These are phyloP conservation scores for Molanna angustata DNA, from an alignment of 2,888 invertebrate species.

Conservation along the genomic window DNA sequence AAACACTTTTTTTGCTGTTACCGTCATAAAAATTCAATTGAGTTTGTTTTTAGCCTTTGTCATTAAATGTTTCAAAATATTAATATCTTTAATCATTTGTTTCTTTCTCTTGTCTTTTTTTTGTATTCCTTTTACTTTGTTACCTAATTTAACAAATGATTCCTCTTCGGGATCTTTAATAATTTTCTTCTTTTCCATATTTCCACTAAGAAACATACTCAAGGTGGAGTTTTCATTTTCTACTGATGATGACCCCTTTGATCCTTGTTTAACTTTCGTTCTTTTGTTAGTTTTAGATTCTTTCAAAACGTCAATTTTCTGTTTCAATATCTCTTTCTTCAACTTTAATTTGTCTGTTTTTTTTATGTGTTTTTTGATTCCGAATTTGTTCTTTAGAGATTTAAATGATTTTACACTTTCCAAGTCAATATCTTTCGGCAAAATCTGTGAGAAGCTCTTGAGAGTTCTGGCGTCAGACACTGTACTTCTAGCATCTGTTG, in stretches of 20 bases:
- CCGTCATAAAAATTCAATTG: too few relatives aligned
- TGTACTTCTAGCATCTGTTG: neutral
- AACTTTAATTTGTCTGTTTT: constrained; percentile 28
- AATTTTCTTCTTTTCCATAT: constrained; percentile 15
- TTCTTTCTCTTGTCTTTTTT: constrained; percentile 24
- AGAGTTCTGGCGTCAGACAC: neutral
- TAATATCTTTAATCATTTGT: constrained; percentile 25
- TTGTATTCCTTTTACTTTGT: constrained; percentile 26
- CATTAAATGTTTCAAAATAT: constrained; percentile 23
- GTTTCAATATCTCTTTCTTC: constrained; percentile 28
- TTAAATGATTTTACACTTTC: constrained; percentile 28
- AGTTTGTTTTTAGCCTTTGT: constrained; percentile 7
- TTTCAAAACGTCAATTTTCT: constrained; percentile 24
- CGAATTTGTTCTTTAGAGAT: constrained; percentile 32
- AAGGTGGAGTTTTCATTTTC: constrained; percentile 3
- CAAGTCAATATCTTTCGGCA: constrained; percentile 26
- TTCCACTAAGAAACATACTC: constrained; percentile 8
- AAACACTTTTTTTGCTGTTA: neutral
- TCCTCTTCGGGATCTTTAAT: constrained; percentile 27
- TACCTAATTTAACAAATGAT: constrained; percentile 28
- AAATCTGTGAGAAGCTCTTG: constrained; percentile 1
- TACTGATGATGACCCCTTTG: neutral
- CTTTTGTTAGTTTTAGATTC: constrained; percentile 10
- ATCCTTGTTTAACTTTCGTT: neutral
- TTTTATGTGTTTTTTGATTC: constrained; percentile 29